Evolutionary conservation across 2,797 vertebrate genomes (phyloP).

Genomic region (Sitta carolinensis): DNA sequence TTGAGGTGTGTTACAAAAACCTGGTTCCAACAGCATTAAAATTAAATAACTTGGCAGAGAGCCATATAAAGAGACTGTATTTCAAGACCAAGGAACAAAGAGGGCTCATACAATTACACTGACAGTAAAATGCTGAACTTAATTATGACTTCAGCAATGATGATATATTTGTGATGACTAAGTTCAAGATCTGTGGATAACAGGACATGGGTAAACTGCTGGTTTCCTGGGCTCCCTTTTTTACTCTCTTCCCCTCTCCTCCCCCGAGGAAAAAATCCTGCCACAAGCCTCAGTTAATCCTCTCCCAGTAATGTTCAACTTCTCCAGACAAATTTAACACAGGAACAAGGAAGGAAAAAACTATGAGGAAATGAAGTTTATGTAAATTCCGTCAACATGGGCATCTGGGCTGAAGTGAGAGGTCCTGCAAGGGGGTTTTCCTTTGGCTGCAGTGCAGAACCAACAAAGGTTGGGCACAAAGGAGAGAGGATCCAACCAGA

Average conservation of each 20-base stretch:
- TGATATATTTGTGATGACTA: conserved; percentile 1
- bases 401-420: background rate
- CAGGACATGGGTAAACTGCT: background rate
- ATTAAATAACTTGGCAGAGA: background rate
- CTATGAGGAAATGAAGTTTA: background rate
- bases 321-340: background rate
- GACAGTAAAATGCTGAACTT: conserved; percentile 3
- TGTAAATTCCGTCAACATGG: background rate
- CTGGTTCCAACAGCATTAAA: background rate
- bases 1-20: background rate
- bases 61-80: background rate
- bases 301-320: background rate
- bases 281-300: background rate
- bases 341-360: background rate
- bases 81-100: background rate
- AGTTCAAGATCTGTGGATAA: background rate
- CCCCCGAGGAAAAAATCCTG: background rate
- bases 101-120: background rate
- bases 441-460: background rate
- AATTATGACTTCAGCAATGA: background rate
- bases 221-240: background rate
- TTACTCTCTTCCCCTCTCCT: background rate
- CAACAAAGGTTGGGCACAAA: background rate
- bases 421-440: background rate
- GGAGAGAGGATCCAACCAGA: background rate